Evolutionary conservation across 2,888 invertebrate genomes (phyloP).

Genomic region (Drosophila nr. perissopoda): DNA sequence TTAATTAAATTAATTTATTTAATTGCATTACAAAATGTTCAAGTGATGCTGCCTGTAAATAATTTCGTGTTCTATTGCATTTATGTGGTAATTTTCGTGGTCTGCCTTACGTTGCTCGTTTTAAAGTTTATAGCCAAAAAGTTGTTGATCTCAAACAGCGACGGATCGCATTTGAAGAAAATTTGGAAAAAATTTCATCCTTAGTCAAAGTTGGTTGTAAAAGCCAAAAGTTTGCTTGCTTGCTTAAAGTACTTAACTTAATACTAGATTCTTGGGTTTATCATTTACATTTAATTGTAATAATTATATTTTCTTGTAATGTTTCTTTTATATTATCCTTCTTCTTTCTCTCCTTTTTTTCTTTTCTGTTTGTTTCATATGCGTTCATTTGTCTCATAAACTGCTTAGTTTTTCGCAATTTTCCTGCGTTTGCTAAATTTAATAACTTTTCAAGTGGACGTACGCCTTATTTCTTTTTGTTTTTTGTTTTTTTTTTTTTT

Average conservation of each 20-base stretch:
- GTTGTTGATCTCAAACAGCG: conserved; percentile 41
- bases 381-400: conserved; percentile 41
- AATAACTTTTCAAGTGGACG: conserved; percentile 71
- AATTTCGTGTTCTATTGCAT: conserved; percentile 79
- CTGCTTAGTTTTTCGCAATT: conserved; percentile 46
- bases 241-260: conserved; percentile 64
- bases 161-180: conserved; percentile 47
- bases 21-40: conserved; percentile 70
- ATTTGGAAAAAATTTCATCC: conserved; percentile 76
- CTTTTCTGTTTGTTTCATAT: background rate
- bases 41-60: conserved; percentile 74
- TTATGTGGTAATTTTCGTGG: conserved; percentile 76
- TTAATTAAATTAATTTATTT: conserved; percentile 83
- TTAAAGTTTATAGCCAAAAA: conserved; percentile 81
- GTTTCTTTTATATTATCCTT: conserved; percentile 32
- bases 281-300: conserved; percentile 76
- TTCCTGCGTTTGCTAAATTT: conserved; percentile 46
- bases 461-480: conserved; percentile 25
- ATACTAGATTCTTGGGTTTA: conserved; percentile 52
- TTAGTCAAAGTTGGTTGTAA: conserved; percentile 76
- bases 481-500: conserved; percentile 24
- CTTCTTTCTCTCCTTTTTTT: background rate
- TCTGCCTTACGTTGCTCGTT: conserved; percentile 74
- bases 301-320: conserved; percentile 58
- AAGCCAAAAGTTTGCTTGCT: conserved; percentile 77